Evolutionary conservation across 2,113 vertebrate species (phyloP), one percentile per base, ranked within the genome.

Genomic region (Amblyopsis rosae): DNA sequence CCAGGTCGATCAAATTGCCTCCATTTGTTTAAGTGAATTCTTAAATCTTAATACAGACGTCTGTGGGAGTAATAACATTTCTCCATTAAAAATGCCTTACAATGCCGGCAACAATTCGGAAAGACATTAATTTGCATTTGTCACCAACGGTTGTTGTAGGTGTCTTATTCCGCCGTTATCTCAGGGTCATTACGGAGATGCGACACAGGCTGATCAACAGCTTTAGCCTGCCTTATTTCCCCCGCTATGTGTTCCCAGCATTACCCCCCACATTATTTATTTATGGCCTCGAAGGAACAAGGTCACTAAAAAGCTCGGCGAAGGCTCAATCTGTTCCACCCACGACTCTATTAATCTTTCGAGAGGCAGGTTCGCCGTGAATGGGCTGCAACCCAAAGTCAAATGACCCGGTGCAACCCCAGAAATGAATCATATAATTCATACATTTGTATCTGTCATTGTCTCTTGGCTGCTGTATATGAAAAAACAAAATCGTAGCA

Each of bases 81-180:
- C 87, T 91, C 83, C 75, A 92, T 92, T 92, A 92, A 92, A 88
- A 89, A 94, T 93, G 92, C 93, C 95, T 94, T n/a, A n/a, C n/a
- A n/a, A n/a, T n/a, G n/a, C n/a, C 70, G 26, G 75, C 73, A 70
- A 62, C 51, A 69, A 89, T 92, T 91, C 88, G 72, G 74, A 86
- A 79, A 82, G 86, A 83, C 88, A 92, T 92, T 84, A 87, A 86
- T 86, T 86, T 17, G 86, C 90, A 84, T 92, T 90, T 85, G 89
- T 88, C 92, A 93, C 92, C 73, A 82, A 73, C 81, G 90, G 92
- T 92, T 80, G 73, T 62, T 69, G 91, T 89, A 89, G 91, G 75
- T 91, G 90, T 88, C 92, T 93, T 87, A 89, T 92, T 87, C 92
- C 84, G 88, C 82, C 80, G 87, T 94, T 91, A 93, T 94, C 95